Evolutionary conservation across 2,113 vertebrate species (phyloP).

Genomic region (Nothocercus nigrocapillus): DNA sequence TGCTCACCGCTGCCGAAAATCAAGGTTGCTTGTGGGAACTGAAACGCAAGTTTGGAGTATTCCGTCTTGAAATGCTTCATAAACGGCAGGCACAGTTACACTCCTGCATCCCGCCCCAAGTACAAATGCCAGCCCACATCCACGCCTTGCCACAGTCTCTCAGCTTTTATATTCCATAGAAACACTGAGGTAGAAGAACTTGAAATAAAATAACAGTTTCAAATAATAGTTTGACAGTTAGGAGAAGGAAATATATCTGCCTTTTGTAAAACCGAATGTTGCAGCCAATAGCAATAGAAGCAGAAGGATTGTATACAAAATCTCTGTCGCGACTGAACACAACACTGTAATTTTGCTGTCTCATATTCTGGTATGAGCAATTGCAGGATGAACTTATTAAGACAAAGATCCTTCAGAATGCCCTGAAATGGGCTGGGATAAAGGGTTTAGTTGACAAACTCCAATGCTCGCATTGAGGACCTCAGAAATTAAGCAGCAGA

Average conservation of each 20-base stretch:
- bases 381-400: conserved; percentile 75
- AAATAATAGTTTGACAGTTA: background rate
- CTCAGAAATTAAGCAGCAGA: conserved; percentile 78
- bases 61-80: background rate
- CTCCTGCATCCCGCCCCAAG: background rate
- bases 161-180: background rate
- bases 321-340: accelerated
- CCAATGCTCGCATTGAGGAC: conserved; percentile 77
- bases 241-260: background rate
- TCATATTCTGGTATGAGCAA: conserved; percentile 59
- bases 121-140: background rate
- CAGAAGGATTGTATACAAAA: background rate
- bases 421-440: conserved; percentile 73
- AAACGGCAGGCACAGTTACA: too few relatives aligned
- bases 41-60: background rate
- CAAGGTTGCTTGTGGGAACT: background rate
- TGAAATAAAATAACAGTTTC: accelerated
- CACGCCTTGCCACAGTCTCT: too few relatives aligned
- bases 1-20: background rate
- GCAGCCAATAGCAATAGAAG: background rate
- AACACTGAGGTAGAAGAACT: background rate
- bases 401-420: conserved; percentile 78
- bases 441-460: conserved; percentile 77
- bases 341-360: accelerated
- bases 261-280: background rate